phyloP scores from a whole-genome alignment of 2,797 vertebrate genomes.

The Macrochelys suwanniensis region DNA sequence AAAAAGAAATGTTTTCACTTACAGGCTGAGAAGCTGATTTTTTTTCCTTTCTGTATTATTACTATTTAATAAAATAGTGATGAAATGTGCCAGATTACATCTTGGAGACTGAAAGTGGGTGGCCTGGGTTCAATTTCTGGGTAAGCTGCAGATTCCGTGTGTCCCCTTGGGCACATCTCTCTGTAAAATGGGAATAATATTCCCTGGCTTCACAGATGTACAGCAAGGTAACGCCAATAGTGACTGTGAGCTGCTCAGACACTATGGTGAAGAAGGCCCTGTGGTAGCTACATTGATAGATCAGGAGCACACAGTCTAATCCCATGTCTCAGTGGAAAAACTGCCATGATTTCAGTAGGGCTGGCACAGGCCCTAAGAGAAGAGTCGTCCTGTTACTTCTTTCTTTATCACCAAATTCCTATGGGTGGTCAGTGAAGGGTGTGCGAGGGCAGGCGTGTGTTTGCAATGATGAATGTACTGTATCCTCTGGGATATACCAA shows the following conservation, averaged over 20 bases:
- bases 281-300: constrained; percentile 2
- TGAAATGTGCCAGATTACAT: background rate
- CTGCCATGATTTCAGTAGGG: background rate
- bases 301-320: background rate
- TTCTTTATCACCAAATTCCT: background rate
- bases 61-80: background rate
- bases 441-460: background rate
- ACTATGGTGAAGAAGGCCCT: background rate
- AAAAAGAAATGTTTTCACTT: background rate
- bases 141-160: background rate
- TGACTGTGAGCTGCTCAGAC: background rate
- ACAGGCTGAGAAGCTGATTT: background rate
- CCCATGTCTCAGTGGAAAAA: background rate
- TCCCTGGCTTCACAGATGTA: background rate
- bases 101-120: background rate
- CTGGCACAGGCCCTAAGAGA: background rate
- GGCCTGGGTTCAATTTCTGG: constrained; percentile 1
- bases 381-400: background rate
- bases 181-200: background rate
- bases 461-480: background rate
- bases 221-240: background rate
- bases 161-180: background rate
- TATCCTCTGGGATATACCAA: background rate
- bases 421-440: background rate
- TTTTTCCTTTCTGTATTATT: background rate